Base-by-base conservation (phyloP, 2,888 invertebrate genomes). In the Ornithoptera priamus region DNA sequence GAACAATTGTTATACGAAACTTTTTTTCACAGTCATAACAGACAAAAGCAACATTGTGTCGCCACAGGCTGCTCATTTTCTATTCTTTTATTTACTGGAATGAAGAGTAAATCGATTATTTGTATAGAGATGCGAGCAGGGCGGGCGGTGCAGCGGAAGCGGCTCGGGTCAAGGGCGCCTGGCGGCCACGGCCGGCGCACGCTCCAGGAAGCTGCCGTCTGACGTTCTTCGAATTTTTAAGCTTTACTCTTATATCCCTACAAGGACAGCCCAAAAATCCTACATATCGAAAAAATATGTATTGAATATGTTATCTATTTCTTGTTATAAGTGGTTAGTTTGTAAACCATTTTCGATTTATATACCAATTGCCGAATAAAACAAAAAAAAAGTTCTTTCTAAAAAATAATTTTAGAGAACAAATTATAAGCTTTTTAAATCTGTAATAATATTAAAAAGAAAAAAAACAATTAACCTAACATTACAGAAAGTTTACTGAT, bases 131-230 rank as follows among this genome's bases (percentile, higher is more conserved):
- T 73, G 77, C 22, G 77, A 74, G 80, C 77, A 78, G 75, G 74
- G 76, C 79, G 78, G 79, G 75, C 76, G 77, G 77, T 73, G 75
- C 79, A 77, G 75, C 83, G 81, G 80, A 80, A 79, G 76, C 79
- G 75, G 69, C 72, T 76, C 67, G 76, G 87, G 88, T 89, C 88
- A 90, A 90, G 90, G 89, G 81, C 87, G 80, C 64, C 75, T 71
- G 74, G 81, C 78, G 82, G 78, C 81, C 81, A 78, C 78, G 77
- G 77, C 81, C 78, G 76, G 73, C 72, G 77, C 74, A 69, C 66
- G 72, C 72, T 67, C 46, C 68, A 65, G 65, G 69, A 61, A 69
- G 56, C 69, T 63, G 68, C 66, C 71, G 65, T 60, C 67, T 70
- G 68, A 62, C 56, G 69, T 71, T 71, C 57, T 62, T 62, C 20